These are phyloP conservation scores for Cavia aperea DNA, from an alignment of 2,113 vertebrate species.

Conservation along the genomic window DNA sequence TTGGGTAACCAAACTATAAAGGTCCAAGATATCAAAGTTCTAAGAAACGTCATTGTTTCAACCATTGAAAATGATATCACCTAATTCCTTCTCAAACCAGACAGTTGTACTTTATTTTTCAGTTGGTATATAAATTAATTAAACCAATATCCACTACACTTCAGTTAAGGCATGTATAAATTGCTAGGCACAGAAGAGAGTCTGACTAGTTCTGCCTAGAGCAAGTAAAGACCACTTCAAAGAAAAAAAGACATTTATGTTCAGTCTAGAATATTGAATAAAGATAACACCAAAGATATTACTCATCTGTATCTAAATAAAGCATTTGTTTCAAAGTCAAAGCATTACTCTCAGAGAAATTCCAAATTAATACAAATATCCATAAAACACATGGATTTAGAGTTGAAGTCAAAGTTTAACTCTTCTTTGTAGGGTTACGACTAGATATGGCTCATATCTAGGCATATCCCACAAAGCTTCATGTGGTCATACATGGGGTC, in stretches of 20 bases:
- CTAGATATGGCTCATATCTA: neutral
- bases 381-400: neutral
- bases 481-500: neutral
- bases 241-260: neutral
- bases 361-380: neutral
- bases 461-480: neutral
- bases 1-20: conserved; percentile 7
- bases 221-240: neutral
- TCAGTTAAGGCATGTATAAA: neutral
- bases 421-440: neutral
- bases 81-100: conserved; percentile 6
- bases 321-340: neutral
- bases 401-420: neutral
- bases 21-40: neutral
- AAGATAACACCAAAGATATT: neutral
- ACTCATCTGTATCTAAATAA: neutral
- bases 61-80: neutral
- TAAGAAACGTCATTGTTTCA: conserved; percentile 21
- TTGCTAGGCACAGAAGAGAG: neutral
- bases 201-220: neutral
- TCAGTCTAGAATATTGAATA: neutral
- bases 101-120: neutral
- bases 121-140: neutral
- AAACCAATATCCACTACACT: neutral
- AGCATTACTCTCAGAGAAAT: neutral